Evolutionary conservation across 2,888 invertebrate genomes (phyloP).

Genomic region (Hemistola chrysoprasaria): DNA sequence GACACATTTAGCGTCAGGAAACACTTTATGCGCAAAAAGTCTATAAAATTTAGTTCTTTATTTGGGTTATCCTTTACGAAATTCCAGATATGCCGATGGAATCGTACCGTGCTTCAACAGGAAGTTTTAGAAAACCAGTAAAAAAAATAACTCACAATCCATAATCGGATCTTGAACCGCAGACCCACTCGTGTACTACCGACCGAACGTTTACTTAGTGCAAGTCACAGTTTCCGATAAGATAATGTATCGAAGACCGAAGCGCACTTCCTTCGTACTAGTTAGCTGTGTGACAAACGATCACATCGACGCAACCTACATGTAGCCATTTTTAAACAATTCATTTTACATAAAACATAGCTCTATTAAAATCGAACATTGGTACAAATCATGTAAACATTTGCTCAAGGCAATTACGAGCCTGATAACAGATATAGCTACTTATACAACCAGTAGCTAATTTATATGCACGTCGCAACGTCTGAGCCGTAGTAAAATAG

Average conservation of each 20-base stretch:
- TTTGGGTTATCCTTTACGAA: too few relatives aligned
- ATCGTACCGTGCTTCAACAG: too few relatives aligned
- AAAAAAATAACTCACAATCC: constrained; percentile 30
- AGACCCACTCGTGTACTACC: constrained; percentile 3
- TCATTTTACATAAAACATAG: too few relatives aligned
- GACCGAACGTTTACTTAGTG: constrained; percentile 19
- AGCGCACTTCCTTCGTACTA: constrained; percentile 19
- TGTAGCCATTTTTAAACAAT: too few relatives aligned
- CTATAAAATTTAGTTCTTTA: too few relatives aligned
- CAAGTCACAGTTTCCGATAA: constrained; percentile 17
- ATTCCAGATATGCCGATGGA: too few relatives aligned
- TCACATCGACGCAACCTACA: constrained; percentile 28
- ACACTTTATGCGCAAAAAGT: too few relatives aligned
- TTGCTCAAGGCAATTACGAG: constrained; percentile 42
- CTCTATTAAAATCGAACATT: constrained; percentile 24
- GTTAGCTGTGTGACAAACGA: constrained; percentile 10
- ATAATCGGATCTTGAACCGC: constrained; percentile 13
- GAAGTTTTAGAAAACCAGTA: constrained; percentile 1
- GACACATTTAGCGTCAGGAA: too few relatives aligned
- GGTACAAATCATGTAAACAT: constrained; percentile 41
- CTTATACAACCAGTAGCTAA: constrained; percentile 17
- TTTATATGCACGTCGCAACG: constrained; percentile 3
- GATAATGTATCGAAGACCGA: constrained; percentile 19
- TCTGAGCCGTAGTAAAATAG: constrained; percentile 3
- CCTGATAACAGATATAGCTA: constrained; percentile 35